These are phyloP conservation scores for Cheilinus undulatus DNA, from an alignment of 2,113 vertebrate species.

Conservation along the genomic window DNA sequence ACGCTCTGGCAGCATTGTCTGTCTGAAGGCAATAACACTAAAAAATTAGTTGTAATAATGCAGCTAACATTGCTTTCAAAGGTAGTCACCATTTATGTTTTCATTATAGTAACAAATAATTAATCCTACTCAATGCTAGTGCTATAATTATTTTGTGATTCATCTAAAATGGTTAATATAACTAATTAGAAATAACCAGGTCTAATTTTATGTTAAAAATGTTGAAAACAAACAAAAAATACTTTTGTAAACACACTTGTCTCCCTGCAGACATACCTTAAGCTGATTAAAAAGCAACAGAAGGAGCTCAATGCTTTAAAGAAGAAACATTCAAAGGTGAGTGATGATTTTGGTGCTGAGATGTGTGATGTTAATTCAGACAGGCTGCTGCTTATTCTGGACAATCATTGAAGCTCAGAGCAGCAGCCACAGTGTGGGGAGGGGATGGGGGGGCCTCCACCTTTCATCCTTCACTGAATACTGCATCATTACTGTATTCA, in stretches of 20 bases:
- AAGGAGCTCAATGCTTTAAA: slow-evolving; percentile 94
- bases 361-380: slow-evolving; percentile 18
- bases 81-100: too few species aligned
- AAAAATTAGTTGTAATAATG: too few species aligned
- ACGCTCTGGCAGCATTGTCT: neutral
- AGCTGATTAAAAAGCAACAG: slow-evolving; percentile 97
- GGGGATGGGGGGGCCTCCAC: neutral
- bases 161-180: too few species aligned
- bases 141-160: too few species aligned
- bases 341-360: slow-evolving; percentile 30
- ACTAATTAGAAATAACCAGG: too few species aligned
- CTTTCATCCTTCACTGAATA: slow-evolving; percentile 59
- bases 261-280: slow-evolving; percentile 90
- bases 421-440: slow-evolving; percentile 3
- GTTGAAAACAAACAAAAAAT: too few species aligned
- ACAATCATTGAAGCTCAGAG: slow-evolving; percentile 42
- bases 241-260: neutral
- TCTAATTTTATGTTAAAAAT: too few species aligned
- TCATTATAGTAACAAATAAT: too few species aligned
- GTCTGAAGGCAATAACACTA: too few species aligned
- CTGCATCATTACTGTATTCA: slow-evolving; percentile 12
- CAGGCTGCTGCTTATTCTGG: slow-evolving; percentile 21
- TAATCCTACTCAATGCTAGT: too few species aligned
- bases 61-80: too few species aligned
- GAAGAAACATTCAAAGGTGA: slow-evolving; percentile 97